Conservation (phyloP, 2,113 vertebrate species). For the Oncorhynchus clarkii region DNA sequence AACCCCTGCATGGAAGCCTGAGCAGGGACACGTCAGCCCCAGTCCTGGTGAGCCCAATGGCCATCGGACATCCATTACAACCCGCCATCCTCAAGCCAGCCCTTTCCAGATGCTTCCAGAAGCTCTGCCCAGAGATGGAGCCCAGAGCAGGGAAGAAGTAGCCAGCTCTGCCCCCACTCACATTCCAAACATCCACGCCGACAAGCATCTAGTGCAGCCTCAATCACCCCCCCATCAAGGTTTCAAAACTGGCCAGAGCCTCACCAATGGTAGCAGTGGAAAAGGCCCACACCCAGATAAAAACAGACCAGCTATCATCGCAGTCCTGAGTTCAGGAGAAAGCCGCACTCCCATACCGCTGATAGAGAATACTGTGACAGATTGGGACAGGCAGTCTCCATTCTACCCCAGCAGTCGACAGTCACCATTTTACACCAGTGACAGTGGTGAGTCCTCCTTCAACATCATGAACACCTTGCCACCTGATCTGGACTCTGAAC, state of each 20-base stretch:
- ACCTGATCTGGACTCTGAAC: slow-evolving; percentile 67
- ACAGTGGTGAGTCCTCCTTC: slow-evolving; percentile 61
- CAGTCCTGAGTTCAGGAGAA: slow-evolving; percentile 12
- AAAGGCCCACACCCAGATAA: not conserved
- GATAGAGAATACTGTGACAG: slow-evolving; percentile 31
- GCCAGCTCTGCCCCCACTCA: not conserved
- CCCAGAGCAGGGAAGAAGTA: slow-evolving; percentile 7
- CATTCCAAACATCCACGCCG: slow-evolving; percentile 25
- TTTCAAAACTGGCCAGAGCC: slow-evolving; percentile 5
- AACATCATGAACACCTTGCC: slow-evolving; percentile 71
- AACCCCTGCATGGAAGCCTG: slow-evolving; percentile 61
- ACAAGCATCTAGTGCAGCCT: not conserved
- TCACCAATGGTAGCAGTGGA: not conserved
- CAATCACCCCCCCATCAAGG: not conserved
- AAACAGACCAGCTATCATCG: slow-evolving; percentile 31
- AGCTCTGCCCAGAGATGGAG: not conserved
- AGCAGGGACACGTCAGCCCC: slow-evolving; percentile 58
- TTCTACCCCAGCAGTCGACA: slow-evolving; percentile 37
- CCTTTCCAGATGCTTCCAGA: slow-evolving; percentile 29
- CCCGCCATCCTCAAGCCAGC: slow-evolving; percentile 10
- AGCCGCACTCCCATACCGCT: slow-evolving; percentile 26
- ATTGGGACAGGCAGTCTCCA: slow-evolving; percentile 19
- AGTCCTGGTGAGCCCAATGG: slow-evolving; percentile 49
- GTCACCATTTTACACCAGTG: slow-evolving; percentile 50
- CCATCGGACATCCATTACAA: slow-evolving; percentile 52